These are phyloP conservation scores for Hippasteria phrygiana DNA, from an alignment of 53 echinoderm and acorn worm species.

Conservation along the genomic window DNA sequence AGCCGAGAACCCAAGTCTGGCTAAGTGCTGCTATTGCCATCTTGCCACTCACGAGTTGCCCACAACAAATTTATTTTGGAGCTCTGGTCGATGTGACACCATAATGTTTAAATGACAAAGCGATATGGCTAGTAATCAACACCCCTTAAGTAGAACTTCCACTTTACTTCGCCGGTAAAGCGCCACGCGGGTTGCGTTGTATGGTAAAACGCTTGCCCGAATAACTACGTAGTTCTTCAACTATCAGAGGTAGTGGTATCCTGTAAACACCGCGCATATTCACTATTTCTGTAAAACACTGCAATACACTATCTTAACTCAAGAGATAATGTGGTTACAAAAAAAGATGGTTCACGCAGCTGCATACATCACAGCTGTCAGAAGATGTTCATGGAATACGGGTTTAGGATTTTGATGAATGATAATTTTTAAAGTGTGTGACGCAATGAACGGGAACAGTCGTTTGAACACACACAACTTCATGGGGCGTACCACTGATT, in stretches of 20 bases:
- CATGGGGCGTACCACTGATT: not conserved
- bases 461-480: not conserved
- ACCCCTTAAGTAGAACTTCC: not conserved
- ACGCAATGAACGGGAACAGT: not conserved
- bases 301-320: not conserved
- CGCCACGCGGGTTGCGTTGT: not conserved
- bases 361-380: not conserved
- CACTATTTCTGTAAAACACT: not conserved
- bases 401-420: not conserved
- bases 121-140: not conserved
- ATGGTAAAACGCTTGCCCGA: not conserved
- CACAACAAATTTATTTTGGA: conserved; percentile 12
- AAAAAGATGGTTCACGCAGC: not conserved
- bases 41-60: not conserved
- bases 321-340: not conserved
- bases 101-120: not conserved
- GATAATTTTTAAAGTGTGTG: not conserved
- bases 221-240: conserved; percentile 31
- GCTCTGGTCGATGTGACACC: conserved; percentile 5
- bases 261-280: not conserved
- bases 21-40: conserved; percentile 7
- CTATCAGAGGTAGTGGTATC: conserved; percentile 34
- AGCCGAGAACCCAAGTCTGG: not conserved
- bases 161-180: not conserved
- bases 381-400: not conserved